Base-by-base conservation (phyloP, 2,797 vertebrate genomes). In the Gymnodraco acuticeps region DNA sequence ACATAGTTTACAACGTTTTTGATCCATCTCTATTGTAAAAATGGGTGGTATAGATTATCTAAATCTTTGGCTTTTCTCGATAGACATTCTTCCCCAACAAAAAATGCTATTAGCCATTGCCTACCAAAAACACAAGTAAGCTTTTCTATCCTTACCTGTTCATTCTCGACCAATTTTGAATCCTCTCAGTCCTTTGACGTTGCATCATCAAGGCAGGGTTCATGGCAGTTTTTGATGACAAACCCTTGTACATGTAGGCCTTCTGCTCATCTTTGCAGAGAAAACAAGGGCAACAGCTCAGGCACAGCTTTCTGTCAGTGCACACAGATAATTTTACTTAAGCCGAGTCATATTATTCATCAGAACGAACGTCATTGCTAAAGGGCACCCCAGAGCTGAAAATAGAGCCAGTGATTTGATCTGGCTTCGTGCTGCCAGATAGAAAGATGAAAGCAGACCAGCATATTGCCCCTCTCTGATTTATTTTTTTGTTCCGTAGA, bases 341-440 rank as follows among this genome's bases (percentile, higher is more conserved):
- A 66, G 31, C 17, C 5, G 17, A 31, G 62, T 54, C 43, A 70
- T 62, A 65, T 51, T 81, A 50, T 67, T 66, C 31, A 77, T 83
- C 45, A 58, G 41, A 48, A 3, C 8, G 3, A 70, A 12, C 9
- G 3, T 60, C 56, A 52, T 64, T 1, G 61, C 80, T 63, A 5
- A 38, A 62, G 9, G 64, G 69, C 70, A 66, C 82, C 77, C 23
- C 64, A 68, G 71, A 65, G 4, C 55, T 67, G 27, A 63, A 73
- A 76, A 70, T 70, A 77, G 48, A 85, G 38, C 68, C 20, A 12
- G 51, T 69, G 75, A 83, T 83, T 73, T 73, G 65, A 87, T 81
- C 75, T 58, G 75, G 68, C 68, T 68, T 73, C 19, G n/a, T 47
- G 63, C 58, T 64, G 45, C 62, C 31, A 76, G 60, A 77, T 82